Evolutionary conservation across 1,140 invertebrate species (phyloP).

Genomic region (Bombus ignitus): DNA sequence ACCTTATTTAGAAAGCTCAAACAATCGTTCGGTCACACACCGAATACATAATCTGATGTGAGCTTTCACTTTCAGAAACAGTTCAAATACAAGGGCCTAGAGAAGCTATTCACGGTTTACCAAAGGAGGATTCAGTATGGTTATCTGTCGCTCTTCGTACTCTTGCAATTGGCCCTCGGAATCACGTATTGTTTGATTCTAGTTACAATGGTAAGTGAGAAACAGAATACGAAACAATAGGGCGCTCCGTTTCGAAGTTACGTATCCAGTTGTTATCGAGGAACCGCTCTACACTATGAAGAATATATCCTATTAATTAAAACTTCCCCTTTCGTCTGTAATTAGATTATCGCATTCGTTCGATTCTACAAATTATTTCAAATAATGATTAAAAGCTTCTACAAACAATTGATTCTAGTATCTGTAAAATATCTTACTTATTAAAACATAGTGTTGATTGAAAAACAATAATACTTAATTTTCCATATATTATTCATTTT

Average conservation of each 20-base stretch:
- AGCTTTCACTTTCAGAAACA: constrained; percentile 85
- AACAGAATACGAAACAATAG: neutral
- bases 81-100: constrained; percentile 88
- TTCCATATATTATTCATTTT: neutral
- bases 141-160: constrained; percentile 89
- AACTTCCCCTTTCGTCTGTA: neutral
- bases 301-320: neutral
- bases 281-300: neutral
- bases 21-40: constrained; percentile 18
- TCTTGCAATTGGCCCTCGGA: constrained; percentile 87
- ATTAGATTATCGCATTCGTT: neutral
- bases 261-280: neutral
- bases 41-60: constrained; percentile 51
- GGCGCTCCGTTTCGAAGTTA: neutral
- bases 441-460: neutral
- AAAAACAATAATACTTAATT: neutral
- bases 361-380: neutral
- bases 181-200: constrained; percentile 85
- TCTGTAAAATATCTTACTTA: neutral
- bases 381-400: neutral
- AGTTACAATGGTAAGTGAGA: constrained; percentile 81
- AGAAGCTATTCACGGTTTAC: constrained; percentile 88
- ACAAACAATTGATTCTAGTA: no score
- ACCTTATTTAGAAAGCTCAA: constrained; percentile 35
- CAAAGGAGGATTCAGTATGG: constrained; percentile 89